A percentile compares a stretch with the other conserved stretches of the same genome.
These are phyloP conservation scores for Heteromyza rotundicornis DNA, from an alignment of 2,888 invertebrate genomes.

Conservation along the genomic window DNA sequence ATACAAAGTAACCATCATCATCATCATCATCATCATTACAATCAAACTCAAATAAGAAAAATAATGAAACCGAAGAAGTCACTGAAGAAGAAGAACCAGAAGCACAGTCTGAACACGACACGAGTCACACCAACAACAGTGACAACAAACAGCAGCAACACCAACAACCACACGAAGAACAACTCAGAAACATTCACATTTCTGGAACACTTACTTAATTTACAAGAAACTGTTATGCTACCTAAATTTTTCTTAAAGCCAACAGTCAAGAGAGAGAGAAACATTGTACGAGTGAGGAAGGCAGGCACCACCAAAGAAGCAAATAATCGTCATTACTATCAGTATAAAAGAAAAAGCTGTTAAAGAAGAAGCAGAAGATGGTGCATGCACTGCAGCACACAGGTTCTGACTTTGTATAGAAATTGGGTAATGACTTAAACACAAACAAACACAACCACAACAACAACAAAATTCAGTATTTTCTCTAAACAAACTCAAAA, in stretches of 20 bases:
- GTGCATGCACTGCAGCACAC: too few relatives aligned
- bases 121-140: conserved; percentile 16
- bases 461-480: too few relatives aligned
- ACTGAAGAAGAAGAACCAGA: background rate
- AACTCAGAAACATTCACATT: background rate
- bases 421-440: background rate
- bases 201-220: conserved; percentile 3
- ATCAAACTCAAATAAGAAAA: background rate
- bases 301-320: too few relatives aligned
- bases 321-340: too few relatives aligned
- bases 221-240: conserved; percentile 5
- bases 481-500: background rate
- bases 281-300: background rate
- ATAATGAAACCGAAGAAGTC: background rate
- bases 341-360: too few relatives aligned
- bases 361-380: too few relatives aligned
- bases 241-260: too few relatives aligned
- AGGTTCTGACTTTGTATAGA: background rate
- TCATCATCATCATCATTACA: background rate
- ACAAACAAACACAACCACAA: background rate
- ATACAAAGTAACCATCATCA: background rate
- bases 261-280: too few relatives aligned
- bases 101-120: conserved; percentile 11
- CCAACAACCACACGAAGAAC: background rate
- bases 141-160: background rate